Evolutionary conservation across 2,888 invertebrate species (phyloP).

Genomic region (Nemotelus nigrinus): DNA sequence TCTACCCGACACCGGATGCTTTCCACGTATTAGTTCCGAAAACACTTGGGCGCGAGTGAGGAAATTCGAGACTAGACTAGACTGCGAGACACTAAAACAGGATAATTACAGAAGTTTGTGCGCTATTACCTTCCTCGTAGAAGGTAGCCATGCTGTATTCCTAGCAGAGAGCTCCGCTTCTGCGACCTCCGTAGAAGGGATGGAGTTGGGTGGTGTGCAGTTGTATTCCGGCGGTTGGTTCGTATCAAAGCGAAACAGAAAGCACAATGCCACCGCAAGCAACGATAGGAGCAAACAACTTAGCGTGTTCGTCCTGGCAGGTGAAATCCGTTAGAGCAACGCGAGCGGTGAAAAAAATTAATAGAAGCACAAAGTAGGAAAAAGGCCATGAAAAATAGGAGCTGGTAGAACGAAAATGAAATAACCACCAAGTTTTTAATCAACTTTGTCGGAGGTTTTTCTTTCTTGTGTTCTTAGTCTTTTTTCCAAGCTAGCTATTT

Average conservation of each 20-base stretch:
- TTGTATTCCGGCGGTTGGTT: neutral
- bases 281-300: neutral
- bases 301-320: no score
- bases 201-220: conserved; percentile 10
- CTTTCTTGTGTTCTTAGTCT: conserved; percentile 16
- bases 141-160: neutral
- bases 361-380: neutral
- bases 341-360: no score
- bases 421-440: conserved; percentile 41
- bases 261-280: neutral
- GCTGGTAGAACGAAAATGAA: conserved; percentile 18
- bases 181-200: neutral
- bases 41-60: neutral
- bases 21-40: conserved; percentile 28
- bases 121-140: conserved; percentile 24
- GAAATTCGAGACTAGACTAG: conserved; percentile 39
- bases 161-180: neutral
- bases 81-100: conserved; percentile 38
- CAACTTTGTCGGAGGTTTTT: conserved; percentile 37
- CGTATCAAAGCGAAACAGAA: conserved; percentile 4
- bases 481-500: conserved; percentile 14
- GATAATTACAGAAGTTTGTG: conserved; percentile 37
- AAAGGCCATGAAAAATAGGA: conserved; percentile 1
- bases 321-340: no score
- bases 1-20: conserved; percentile 24